Evolutionary conservation across 1,140 invertebrate species (phyloP).

Genomic region (Brachystomella parvula): DNA sequence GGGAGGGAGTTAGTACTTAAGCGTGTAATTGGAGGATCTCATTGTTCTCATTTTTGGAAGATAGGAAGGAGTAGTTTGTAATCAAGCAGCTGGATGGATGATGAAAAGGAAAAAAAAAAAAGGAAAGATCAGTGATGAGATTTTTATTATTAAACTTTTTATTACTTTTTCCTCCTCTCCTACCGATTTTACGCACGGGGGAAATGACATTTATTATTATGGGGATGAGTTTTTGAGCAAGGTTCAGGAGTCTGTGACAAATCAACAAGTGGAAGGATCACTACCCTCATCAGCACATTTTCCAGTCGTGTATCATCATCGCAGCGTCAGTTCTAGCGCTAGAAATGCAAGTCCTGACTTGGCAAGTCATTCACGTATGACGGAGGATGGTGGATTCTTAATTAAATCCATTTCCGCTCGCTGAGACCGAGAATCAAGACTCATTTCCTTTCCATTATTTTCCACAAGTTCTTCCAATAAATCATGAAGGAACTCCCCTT

Average conservation of each 20-base stretch:
- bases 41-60: not conserved
- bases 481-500: not conserved
- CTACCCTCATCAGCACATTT: not conserved
- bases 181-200: not conserved
- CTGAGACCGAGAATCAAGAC: too few species aligned
- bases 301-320: too few species aligned
- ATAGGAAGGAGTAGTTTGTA: not conserved
- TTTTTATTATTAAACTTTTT: constrained; percentile 13
- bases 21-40: constrained; percentile 7
- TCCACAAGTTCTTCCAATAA: constrained; percentile 10
- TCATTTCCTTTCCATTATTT: too few species aligned
- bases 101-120: not conserved
- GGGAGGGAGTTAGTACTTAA: not conserved
- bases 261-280: constrained; percentile 7
- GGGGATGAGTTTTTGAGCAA: not conserved
- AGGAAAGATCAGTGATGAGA: constrained; percentile 11
- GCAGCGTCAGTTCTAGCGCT: too few species aligned
- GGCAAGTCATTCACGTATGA: too few species aligned
- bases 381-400: too few species aligned
- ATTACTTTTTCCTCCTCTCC: constrained; percentile 5
- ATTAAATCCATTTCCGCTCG: too few species aligned
- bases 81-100: not conserved
- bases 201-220: not conserved
- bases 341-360: too few species aligned
- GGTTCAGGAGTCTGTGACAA: constrained; percentile 1